Conservation (phyloP, 2,888 invertebrate species). For the Phrixothrix hirtus region DNA sequence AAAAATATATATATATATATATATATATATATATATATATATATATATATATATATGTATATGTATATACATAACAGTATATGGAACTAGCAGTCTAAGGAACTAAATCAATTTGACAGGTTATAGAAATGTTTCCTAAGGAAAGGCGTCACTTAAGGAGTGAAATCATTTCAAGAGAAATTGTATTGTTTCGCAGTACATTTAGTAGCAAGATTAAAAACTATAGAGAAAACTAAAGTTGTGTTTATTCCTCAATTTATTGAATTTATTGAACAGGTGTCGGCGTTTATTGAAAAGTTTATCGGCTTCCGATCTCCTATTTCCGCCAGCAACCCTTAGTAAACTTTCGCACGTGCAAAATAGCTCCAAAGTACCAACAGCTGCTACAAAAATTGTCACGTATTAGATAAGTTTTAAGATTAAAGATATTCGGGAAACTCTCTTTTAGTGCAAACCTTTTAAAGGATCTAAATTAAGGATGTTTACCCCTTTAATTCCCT, state of each 20-base stretch:
- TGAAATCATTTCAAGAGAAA: too few species aligned
- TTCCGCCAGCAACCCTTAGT: slow-evolving; percentile 30
- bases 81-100: too few species aligned
- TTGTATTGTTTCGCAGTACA: too few species aligned
- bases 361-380: slow-evolving; percentile 23
- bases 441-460: slow-evolving; percentile 1
- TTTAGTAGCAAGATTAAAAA: background rate
- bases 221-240: slow-evolving; percentile 21
- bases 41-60: too few species aligned
- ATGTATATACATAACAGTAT: too few species aligned
- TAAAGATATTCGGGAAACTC: slow-evolving; percentile 17
- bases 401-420: slow-evolving; percentile 26
- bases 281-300: slow-evolving; percentile 45
- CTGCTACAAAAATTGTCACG: slow-evolving; percentile 27
- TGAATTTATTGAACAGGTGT: slow-evolving; percentile 46
- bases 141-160: too few species aligned
- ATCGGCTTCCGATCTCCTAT: slow-evolving; percentile 37
- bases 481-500: too few species aligned
- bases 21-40: too few species aligned
- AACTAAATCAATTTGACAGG: too few species aligned
- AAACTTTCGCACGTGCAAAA: slow-evolving; percentile 29
- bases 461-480: too few species aligned
- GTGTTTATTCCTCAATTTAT: slow-evolving; percentile 45
- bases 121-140: too few species aligned
- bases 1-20: too few species aligned